Evolutionary conservation across 2,113 vertebrate genomes (phyloP), one percentile per base, ranked within the genome.

Genomic region (Stegostoma tigrinum): DNA sequence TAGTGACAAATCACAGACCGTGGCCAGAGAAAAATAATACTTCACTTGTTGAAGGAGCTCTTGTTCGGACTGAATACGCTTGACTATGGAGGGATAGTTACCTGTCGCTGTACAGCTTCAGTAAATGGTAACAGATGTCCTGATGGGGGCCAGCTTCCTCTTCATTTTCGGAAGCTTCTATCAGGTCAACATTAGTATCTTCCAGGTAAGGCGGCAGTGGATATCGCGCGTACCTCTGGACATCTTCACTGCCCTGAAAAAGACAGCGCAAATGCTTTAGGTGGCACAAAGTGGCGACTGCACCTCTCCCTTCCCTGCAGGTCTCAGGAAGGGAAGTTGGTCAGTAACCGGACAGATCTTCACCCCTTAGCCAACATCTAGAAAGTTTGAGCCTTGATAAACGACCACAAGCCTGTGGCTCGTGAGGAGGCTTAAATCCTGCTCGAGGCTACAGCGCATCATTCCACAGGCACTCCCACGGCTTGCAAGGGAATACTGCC

Each of bases 41-140:
- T n/a, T 75, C 72, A 75, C 30, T 75, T 75, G 55, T 10, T n/a
- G 72, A 34, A 75, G 24, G 34, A 34, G 27, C 34, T 3, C 14
- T 83, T 17, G 12, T 83, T 5, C 42, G 5, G 38, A 83, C 21
- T 5, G 0, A 83, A 83, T 23, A 83, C 5, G 42, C n/a, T 61
- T 3, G 38, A 23, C 19, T 83, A 5, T n/a, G 34, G 1, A 89
- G 21, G 64, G 27, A n/a, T 6, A 34, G n/a, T 96, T 96, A 99
- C 99, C 99, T 98, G 97, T 99, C 98, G 0, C 99, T 98, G 98
- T 99, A 99, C 85, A 99, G 98, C 96, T 99, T 99, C 23, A 99
- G 97, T 95, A 99, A 96, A 96, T 99, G 99, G 97, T 99, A 99
- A 95, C 99, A 99, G 96, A 99, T 97, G 1, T 99, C 99, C 64